Percentiles rank a stretch among this genome's conserved stretches.
Conservation (phyloP, 1,140 invertebrate species). For the Cydia amplana region DNA sequence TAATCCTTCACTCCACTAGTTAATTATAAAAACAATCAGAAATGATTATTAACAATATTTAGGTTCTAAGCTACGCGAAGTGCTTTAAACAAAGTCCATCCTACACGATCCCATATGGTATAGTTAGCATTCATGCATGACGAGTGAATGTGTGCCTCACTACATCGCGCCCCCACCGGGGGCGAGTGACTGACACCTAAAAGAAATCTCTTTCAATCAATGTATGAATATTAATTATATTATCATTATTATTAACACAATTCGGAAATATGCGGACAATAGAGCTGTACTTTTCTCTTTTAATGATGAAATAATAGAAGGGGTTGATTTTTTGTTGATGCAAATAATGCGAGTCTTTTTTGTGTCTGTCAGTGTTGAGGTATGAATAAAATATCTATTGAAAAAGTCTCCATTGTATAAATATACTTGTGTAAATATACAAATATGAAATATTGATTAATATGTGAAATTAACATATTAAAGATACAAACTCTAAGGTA, state of each 20-base stretch:
- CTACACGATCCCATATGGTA: slow-evolving; percentile 20
- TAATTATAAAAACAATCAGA: too few relatives aligned
- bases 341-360: slow-evolving; percentile 27
- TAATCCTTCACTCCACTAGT: too few relatives aligned
- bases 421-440: neutral
- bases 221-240: slow-evolving; percentile 70
- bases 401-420: slow-evolving; percentile 6
- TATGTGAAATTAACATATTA: neutral
- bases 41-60: too few relatives aligned
- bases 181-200: slow-evolving; percentile 65
- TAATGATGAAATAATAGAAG: slow-evolving; percentile 27
- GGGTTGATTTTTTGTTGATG: slow-evolving; percentile 19
- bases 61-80: too few relatives aligned
- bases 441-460: neutral
- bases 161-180: slow-evolving; percentile 34
- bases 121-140: neutral
- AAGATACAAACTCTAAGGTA: neutral
- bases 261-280: slow-evolving; percentile 56
- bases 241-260: slow-evolving; percentile 50
- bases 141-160: slow-evolving; percentile 32
- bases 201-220: slow-evolving; percentile 64
- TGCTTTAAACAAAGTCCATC: neutral
- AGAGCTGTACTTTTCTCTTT: slow-evolving; percentile 26
- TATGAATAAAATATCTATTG: slow-evolving; percentile 26
- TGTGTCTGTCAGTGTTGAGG: slow-evolving; percentile 16